A percentile compares a stretch with the other conserved stretches of the same genome.
Conservation (phyloP, 1,140 invertebrate species). For the Acarapis woodi region DNA sequence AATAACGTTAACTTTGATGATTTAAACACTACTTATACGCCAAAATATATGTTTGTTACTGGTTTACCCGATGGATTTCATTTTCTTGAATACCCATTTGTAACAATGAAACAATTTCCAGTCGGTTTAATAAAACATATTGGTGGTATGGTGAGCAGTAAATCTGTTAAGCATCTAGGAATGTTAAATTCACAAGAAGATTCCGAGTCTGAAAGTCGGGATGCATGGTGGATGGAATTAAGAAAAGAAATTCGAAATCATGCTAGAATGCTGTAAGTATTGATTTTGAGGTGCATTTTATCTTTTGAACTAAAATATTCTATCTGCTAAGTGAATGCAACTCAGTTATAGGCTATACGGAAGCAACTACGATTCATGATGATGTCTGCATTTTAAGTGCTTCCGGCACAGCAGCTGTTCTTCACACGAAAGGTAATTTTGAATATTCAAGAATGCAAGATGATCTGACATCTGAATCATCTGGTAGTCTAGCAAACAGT, state of each 20-base stretch:
- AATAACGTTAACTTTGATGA: too few species aligned
- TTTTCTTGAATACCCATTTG: constrained; percentile 54
- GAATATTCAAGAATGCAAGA: neutral
- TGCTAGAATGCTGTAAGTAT: constrained; percentile 47
- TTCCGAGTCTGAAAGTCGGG: constrained; percentile 61
- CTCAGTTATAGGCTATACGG: constrained; percentile 69
- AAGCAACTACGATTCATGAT: constrained; percentile 67
- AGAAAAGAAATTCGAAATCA: constrained; percentile 76
- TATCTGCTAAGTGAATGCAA: too few species aligned
- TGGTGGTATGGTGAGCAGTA: constrained; percentile 55
- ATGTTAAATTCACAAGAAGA: constrained; percentile 35
- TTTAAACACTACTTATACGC: neutral
- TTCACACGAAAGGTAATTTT: constrained; percentile 21
- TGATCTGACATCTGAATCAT: too few species aligned
- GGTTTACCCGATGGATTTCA: constrained; percentile 9
- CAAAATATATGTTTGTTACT: neutral
- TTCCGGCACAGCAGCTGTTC: constrained; percentile 64
- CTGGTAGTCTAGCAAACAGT: too few species aligned
- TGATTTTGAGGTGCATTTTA: too few species aligned
- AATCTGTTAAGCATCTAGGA: constrained; percentile 61
- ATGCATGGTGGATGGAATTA: constrained; percentile 82
- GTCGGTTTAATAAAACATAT: constrained; percentile 57
- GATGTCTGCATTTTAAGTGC: constrained; percentile 80
- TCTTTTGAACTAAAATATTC: too few species aligned
- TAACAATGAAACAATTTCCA: constrained; percentile 70